Conservation (phyloP, 1,140 invertebrate species). For the Drosophila insularis region DNA sequence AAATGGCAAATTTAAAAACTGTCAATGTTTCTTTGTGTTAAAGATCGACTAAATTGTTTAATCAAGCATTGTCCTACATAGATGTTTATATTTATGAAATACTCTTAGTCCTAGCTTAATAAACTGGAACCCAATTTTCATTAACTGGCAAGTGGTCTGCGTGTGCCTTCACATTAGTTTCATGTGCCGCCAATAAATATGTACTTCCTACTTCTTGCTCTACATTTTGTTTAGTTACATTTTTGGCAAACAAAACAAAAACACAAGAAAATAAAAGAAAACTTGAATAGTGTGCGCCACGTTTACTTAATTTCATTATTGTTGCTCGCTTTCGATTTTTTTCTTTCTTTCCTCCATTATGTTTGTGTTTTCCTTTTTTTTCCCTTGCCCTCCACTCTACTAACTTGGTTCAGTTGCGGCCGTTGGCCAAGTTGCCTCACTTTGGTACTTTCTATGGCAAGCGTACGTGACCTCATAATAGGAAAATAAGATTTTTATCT, state of each 20-base stretch:
- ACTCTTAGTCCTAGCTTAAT: not conserved
- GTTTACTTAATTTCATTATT: slow-evolving; percentile 78
- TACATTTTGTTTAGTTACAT: slow-evolving; percentile 52
- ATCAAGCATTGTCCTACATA: not conserved
- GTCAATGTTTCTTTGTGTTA: no score
- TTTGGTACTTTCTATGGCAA: slow-evolving; percentile 18
- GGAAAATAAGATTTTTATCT: slow-evolving; percentile 78
- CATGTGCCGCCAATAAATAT: slow-evolving; percentile 74
- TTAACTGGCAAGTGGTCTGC: slow-evolving; percentile 51
- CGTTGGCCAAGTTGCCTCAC: not conserved
- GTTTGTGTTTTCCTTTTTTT: not conserved
- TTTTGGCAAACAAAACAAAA: slow-evolving; percentile 32
- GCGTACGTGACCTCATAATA: slow-evolving; percentile 78
- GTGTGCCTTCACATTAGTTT: slow-evolving; percentile 68
- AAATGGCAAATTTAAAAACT: no score
- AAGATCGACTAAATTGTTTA: no score
- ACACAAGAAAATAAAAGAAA: not conserved
- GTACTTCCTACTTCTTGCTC: slow-evolving; percentile 44
- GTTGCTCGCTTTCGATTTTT: slow-evolving; percentile 46
- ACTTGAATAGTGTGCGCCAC: slow-evolving; percentile 50
- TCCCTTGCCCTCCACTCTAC: not conserved
- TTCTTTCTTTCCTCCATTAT: slow-evolving; percentile 11
- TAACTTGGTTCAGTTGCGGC: not conserved
- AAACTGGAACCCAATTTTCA: slow-evolving; percentile 36
- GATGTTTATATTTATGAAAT: slow-evolving; percentile 5